These are phyloP conservation scores for Silurus asotus DNA, from an alignment of 2,113 vertebrate species.

Conservation along the genomic window DNA sequence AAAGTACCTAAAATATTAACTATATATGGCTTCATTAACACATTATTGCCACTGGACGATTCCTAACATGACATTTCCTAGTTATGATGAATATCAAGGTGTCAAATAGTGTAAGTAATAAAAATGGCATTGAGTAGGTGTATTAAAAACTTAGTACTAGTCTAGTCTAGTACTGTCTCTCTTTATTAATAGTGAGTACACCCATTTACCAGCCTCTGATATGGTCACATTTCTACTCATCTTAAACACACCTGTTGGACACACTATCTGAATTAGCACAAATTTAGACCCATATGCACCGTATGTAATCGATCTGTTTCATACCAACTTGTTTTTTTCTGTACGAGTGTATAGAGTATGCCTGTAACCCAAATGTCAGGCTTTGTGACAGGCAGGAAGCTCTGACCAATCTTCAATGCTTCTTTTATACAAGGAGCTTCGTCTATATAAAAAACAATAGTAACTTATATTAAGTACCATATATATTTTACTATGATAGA, in stretches of 20 bases:
- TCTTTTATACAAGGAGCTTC: constrained; percentile 59
- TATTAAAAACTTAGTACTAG: not conserved
- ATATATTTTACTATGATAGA: constrained; percentile 67
- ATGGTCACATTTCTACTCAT: not conserved
- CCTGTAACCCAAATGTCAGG: constrained; percentile 9
- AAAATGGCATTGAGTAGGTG: not conserved
- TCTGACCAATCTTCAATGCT: constrained; percentile 58
- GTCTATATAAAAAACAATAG: constrained; percentile 61
- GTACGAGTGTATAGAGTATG: not conserved
- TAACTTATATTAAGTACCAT: constrained; percentile 72
- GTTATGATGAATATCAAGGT: not conserved
- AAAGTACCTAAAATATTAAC: not conserved
- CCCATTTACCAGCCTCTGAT: not conserved
- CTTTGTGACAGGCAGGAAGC: constrained; percentile 9
- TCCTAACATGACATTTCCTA: not conserved
- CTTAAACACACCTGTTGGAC: constrained; percentile 20
- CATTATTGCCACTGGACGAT: not conserved
- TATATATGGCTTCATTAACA: not conserved
- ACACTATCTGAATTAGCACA: constrained; percentile 5
- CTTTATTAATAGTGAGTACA: not conserved
- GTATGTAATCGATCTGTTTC: constrained; percentile 1
- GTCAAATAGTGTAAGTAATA: not conserved
- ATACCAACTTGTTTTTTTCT: constrained; percentile 1
- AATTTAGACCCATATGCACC: not conserved
- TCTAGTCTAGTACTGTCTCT: not conserved